Percentiles rank a stretch among this genome's conserved stretches.
Conservation (phyloP, 2,888 invertebrate genomes). For the Drosophila niveifrons region DNA sequence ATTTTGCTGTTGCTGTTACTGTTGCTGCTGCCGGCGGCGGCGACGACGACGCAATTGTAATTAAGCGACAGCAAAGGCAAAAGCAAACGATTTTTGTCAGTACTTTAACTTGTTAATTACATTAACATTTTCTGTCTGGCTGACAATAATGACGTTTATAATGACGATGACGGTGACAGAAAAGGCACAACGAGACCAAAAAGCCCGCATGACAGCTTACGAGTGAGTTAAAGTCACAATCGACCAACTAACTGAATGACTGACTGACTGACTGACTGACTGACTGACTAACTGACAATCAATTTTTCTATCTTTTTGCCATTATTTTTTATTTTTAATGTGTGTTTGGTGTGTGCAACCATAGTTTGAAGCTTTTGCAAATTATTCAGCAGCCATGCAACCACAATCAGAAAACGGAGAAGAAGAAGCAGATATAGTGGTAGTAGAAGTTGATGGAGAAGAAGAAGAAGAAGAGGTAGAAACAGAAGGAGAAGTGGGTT, state of each 20-base stretch:
- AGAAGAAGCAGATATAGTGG: background rate
- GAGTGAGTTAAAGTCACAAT: constrained; percentile 22
- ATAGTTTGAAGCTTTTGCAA: constrained; percentile 24
- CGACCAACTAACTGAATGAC: constrained; percentile 41
- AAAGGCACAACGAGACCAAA: constrained; percentile 25
- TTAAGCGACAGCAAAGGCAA: constrained; percentile 42
- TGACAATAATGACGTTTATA: constrained; percentile 25
- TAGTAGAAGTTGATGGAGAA: background rate
- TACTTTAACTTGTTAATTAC: constrained; percentile 71
- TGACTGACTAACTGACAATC: constrained; percentile 54
- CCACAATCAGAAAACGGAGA: constrained; percentile 6
- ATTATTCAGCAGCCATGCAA: constrained; percentile 31
- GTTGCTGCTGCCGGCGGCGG: constrained; percentile 6
- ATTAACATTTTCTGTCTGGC: constrained; percentile 55
- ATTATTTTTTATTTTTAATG: background rate
- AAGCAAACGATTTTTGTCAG: constrained; percentile 60
- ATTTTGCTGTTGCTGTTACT: constrained; percentile 35
- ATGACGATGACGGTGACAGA: constrained; percentile 50
- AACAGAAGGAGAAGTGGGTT: constrained; percentile 25
- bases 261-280: constrained; percentile 28
- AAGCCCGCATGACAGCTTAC: constrained; percentile 32
- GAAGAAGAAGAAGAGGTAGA: background rate
- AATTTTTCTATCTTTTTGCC: constrained; percentile 39
- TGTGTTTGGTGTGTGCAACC: constrained; percentile 30
- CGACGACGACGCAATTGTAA: constrained; percentile 49